Percentiles rank a stretch among this genome's conserved stretches.
phyloP scores from a whole-genome alignment of 2,888 invertebrate genomes.

The Dryococelus australis region DNA sequence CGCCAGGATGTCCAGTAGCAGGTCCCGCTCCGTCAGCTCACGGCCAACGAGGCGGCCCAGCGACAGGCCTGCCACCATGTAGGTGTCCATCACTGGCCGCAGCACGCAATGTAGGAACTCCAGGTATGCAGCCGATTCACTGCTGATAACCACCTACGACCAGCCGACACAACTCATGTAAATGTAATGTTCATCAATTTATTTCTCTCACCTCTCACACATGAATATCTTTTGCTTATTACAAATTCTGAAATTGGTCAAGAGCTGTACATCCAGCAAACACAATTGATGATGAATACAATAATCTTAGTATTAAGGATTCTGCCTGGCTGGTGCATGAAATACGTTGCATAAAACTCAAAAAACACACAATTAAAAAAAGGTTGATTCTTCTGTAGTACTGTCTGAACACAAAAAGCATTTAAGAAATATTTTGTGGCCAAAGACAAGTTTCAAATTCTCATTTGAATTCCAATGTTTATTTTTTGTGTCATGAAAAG shows the following conservation, averaged over 20 bases:
- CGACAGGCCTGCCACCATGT: constrained; percentile 70
- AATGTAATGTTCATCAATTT: neutral
- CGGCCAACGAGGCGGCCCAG: constrained; percentile 65
- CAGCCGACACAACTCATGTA: constrained; percentile 35
- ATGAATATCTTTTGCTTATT: neutral
- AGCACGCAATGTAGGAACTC: constrained; percentile 66
- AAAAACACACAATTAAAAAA: too few species aligned
- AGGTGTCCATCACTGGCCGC: constrained; percentile 78
- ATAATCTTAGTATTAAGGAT: too few species aligned
- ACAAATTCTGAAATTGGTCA: neutral
- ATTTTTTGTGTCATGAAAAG: too few species aligned
- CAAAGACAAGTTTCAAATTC: too few species aligned
- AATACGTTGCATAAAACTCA: too few species aligned
- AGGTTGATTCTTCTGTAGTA: too few species aligned
- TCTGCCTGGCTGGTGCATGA: too few species aligned
- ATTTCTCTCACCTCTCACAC: neutral
- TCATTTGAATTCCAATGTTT: too few species aligned
- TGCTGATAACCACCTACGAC: constrained; percentile 54
- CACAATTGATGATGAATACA: too few species aligned
- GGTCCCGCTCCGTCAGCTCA: constrained; percentile 70
- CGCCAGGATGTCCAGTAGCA: constrained; percentile 71
- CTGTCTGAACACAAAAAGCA: too few species aligned
- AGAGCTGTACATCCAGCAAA: neutral
- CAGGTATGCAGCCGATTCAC: constrained; percentile 58
- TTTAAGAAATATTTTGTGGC: too few species aligned